Conservation (phyloP, 2,888 invertebrate genomes). For the Spialia ferax region DNA sequence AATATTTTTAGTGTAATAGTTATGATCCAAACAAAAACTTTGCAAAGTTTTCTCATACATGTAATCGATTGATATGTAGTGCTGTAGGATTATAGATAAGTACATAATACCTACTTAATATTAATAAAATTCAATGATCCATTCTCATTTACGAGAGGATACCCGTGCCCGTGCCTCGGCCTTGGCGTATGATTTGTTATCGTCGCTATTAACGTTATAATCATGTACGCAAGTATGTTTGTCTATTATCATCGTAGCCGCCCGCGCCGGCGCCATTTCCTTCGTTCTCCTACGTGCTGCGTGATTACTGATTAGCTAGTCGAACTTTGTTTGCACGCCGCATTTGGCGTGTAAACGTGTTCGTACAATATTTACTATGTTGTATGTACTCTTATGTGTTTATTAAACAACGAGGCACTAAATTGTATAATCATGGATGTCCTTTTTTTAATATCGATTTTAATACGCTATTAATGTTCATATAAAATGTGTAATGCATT, state of each 20-base stretch:
- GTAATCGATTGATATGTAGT: too few species aligned
- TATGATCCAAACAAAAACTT: too few species aligned
- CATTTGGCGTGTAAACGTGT: constrained; percentile 28
- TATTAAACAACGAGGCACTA: background rate
- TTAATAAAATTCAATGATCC: background rate
- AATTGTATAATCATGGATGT: background rate
- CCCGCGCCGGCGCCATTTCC: constrained; percentile 27
- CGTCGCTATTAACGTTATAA: background rate
- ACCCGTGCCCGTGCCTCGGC: background rate
- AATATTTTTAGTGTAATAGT: too few species aligned
- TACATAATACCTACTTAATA: too few species aligned
- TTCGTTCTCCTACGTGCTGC: constrained; percentile 21
- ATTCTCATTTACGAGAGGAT: background rate
- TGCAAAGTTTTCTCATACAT: too few species aligned
- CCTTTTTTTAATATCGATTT: background rate
- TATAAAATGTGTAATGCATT: background rate
- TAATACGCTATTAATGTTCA: too few species aligned
- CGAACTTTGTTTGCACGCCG: constrained; percentile 31
- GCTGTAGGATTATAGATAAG: too few species aligned
- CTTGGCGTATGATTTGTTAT: constrained; percentile 1
- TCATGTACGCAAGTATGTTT: background rate
- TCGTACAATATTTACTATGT: constrained; percentile 23
- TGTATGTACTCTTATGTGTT: constrained; percentile 15
- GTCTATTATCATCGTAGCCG: constrained; percentile 13
- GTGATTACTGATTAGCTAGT: constrained; percentile 29